Evolutionary conservation across 2,888 invertebrate species (phyloP).

Genomic region (Apamea sordens): DNA sequence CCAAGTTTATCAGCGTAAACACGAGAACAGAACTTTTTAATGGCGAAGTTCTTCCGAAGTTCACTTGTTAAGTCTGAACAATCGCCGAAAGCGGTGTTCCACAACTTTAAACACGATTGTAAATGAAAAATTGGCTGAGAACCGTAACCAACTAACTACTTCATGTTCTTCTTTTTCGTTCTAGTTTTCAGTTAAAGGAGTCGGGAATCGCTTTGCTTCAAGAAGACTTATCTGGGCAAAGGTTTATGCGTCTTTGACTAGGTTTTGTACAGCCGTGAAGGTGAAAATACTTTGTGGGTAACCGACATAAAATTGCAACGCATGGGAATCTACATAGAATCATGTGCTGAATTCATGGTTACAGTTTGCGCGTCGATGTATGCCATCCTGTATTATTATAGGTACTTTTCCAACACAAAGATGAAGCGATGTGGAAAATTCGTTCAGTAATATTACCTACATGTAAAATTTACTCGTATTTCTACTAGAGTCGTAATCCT

Average conservation of each 20-base stretch:
- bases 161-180: constrained; percentile 26
- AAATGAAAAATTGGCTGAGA: constrained; percentile 48
- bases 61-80: constrained; percentile 68
- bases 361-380: not conserved
- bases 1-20: constrained; percentile 66
- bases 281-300: not conserved
- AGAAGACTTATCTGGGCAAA: not conserved
- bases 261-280: not conserved
- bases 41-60: constrained; percentile 70
- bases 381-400: not conserved
- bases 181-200: constrained; percentile 16
- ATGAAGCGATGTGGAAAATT: not conserved
- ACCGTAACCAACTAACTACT: constrained; percentile 24
- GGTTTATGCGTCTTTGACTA: not conserved
- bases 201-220: not conserved
- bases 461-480: constrained; percentile 9
- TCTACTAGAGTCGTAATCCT: not conserved
- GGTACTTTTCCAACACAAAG: not conserved
- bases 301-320: no score
- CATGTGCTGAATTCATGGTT: no score
- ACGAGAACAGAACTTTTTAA: constrained; percentile 69
- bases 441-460: not conserved
- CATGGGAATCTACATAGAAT: no score
- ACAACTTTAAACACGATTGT: constrained; percentile 55
- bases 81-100: constrained; percentile 67